A percentile compares a stretch with the other conserved stretches of the same genome.
These are phyloP conservation scores for Florisuga fusca DNA, from an alignment of 2,797 vertebrate genomes.

Conservation along the genomic window DNA sequence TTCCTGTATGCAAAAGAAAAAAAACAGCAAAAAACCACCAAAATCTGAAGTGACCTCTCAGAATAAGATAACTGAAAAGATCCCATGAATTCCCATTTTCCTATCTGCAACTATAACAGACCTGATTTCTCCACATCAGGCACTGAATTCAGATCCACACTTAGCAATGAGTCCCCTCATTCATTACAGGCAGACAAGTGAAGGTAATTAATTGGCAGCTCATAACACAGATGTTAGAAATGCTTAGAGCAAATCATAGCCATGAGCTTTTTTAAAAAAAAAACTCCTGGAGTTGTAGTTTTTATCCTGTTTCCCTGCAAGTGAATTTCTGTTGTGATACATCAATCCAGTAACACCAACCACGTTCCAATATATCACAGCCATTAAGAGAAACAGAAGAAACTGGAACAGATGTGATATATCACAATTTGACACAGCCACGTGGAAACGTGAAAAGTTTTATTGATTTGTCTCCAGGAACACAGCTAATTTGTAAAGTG, in stretches of 20 bases:
- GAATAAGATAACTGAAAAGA: background rate
- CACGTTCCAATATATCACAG: background rate
- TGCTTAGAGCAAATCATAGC: background rate
- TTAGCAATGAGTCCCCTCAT: background rate
- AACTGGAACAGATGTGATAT: background rate
- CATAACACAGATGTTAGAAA: background rate
- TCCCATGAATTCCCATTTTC: fast-evolving
- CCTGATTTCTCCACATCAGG: background rate
- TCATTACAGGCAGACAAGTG: background rate
- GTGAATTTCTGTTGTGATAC: background rate
- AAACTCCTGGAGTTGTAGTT: background rate
- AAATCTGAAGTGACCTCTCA: background rate
- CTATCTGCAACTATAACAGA: background rate
- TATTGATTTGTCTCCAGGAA: conserved; percentile 9
- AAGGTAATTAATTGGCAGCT: background rate
- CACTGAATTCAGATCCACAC: background rate
- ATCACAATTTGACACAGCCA: conserved; percentile 5
- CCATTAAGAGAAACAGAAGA: background rate
- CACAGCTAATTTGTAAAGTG: conserved; percentile 4
- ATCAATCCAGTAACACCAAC: background rate
- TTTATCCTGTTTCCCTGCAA: background rate
- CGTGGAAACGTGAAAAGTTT: background rate
- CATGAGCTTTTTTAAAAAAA: background rate
- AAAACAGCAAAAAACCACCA: background rate
- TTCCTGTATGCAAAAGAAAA: fast-evolving